These are phyloP conservation scores for Amphiprion ocellaris DNA, from an alignment of 2,113 vertebrate species.

Conservation along the genomic window DNA sequence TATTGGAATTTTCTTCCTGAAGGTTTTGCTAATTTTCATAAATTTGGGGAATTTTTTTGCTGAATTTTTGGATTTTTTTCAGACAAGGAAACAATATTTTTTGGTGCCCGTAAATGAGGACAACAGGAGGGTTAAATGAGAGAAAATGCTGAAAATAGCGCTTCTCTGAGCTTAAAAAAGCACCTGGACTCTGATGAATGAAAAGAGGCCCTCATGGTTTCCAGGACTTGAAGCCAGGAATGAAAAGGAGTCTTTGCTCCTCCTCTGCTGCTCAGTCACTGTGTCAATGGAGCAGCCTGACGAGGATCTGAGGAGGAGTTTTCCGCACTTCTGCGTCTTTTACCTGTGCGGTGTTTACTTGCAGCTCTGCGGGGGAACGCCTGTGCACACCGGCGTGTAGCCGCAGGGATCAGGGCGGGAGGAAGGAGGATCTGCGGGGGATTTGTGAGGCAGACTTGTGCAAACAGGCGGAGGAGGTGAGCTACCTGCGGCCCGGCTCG, in stretches of 20 bases:
- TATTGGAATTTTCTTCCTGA: too few species aligned
- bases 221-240: constrained; percentile 14
- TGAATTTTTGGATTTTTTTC: too few species aligned
- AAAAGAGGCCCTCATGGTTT: constrained; percentile 1
- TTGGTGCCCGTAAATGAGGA: too few species aligned
- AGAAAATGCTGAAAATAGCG: too few species aligned
- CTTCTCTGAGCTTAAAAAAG: too few species aligned
- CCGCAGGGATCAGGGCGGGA: constrained; percentile 52
- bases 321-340: not conserved
- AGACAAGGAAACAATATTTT: too few species aligned
- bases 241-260: constrained; percentile 44
- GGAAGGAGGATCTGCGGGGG: constrained; percentile 57
- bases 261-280: constrained; percentile 71
- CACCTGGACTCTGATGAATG: constrained; percentile 17
- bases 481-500: constrained; percentile 15
- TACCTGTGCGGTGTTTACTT: constrained; percentile 3
- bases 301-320: not conserved
- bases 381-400: constrained; percentile 60
- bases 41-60: too few species aligned
- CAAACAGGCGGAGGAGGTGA: constrained; percentile 61
- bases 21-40: too few species aligned
- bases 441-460: constrained; percentile 47
- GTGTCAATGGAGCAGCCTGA: constrained; percentile 58
- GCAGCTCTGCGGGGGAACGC: constrained; percentile 25
- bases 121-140: too few species aligned